Conservation (phyloP, 2,113 vertebrate species). For the Patagioenas fasciata region DNA sequence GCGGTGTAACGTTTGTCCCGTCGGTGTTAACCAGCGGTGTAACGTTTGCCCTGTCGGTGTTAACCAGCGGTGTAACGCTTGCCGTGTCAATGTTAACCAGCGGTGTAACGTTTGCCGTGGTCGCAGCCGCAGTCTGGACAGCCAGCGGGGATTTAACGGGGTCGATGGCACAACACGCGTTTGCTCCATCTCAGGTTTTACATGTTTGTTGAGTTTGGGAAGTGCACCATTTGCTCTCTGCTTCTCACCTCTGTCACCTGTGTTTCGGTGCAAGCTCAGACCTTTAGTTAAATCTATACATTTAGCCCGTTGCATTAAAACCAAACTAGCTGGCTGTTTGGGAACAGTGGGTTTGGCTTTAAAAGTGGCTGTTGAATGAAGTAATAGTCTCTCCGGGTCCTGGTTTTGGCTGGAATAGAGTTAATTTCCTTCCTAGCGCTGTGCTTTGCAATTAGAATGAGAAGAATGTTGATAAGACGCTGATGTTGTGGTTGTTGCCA, state of each 20-base stretch:
- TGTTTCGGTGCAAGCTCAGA: neutral
- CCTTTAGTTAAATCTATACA: fast-evolving
- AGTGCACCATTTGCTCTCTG: fast-evolving
- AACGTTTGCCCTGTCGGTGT: too few relatives aligned
- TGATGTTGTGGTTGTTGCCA: too few relatives aligned
- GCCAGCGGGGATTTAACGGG: neutral
- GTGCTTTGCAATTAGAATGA: too few relatives aligned
- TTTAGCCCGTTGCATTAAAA: fast-evolving
- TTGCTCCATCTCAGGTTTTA: neutral
- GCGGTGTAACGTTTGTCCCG: too few relatives aligned
- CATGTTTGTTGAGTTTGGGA: neutral
- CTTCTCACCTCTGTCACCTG: neutral
- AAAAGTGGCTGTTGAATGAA: fast-evolving
- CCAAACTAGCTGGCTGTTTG: neutral
- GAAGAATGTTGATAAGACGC: too few relatives aligned
- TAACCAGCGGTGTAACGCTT: too few relatives aligned
- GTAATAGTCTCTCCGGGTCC: fast-evolving
- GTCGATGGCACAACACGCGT: fast-evolving
- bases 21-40: too few relatives aligned
- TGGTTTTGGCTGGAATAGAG: too few relatives aligned
- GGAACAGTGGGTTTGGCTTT: neutral
- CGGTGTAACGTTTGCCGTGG: too few relatives aligned
- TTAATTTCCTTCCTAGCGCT: too few relatives aligned
- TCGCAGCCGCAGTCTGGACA: neutral
- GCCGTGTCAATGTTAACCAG: too few relatives aligned